A percentile compares a stretch with the other conserved stretches of the same genome.
These are phyloP conservation scores for Bos javanicus DNA, from an alignment of 2,113 vertebrate species.

Conservation along the genomic window DNA sequence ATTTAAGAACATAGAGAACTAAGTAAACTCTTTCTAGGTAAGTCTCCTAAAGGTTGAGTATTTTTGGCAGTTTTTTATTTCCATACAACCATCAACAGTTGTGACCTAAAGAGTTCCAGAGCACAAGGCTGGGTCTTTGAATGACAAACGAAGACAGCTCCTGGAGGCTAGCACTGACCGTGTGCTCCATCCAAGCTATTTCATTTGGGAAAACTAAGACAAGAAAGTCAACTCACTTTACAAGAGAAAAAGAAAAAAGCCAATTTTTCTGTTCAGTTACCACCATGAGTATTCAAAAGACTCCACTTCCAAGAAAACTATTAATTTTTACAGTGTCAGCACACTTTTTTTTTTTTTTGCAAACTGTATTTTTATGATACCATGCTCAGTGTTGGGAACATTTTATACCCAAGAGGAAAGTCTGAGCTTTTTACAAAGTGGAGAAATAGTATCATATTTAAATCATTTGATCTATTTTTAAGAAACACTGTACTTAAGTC, in stretches of 20 bases:
- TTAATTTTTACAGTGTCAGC: conserved; percentile 78
- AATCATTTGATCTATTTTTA: conserved; percentile 76
- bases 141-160: conserved; percentile 61
- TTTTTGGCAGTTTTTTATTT: conserved; percentile 69
- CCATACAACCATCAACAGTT: conserved; percentile 75
- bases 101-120: conserved; percentile 72
- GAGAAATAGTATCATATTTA: conserved; percentile 72
- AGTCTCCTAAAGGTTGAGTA: conserved; percentile 74
- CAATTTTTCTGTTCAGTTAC: conserved; percentile 64
- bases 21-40: conserved; percentile 68
- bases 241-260: conserved; percentile 54
- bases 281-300: conserved; percentile 67
- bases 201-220: conserved; percentile 72
- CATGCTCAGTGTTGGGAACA: conserved; percentile 68
- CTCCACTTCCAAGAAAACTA: conserved; percentile 73
- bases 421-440: conserved; percentile 65
- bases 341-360: conserved; percentile 65
- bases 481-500: conserved; percentile 60
- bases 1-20: conserved; percentile 70
- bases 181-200: conserved; percentile 61
- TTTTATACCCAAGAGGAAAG: conserved; percentile 74
- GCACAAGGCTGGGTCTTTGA: conserved; percentile 68
- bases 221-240: conserved; percentile 71
- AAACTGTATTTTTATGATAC: conserved; percentile 75
- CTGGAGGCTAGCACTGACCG: conserved; percentile 58